Percentiles rank a stretch among this genome's conserved stretches.
phyloP scores from a whole-genome alignment of 2,797 vertebrate genomes.

The Psittacula derbiana region DNA sequence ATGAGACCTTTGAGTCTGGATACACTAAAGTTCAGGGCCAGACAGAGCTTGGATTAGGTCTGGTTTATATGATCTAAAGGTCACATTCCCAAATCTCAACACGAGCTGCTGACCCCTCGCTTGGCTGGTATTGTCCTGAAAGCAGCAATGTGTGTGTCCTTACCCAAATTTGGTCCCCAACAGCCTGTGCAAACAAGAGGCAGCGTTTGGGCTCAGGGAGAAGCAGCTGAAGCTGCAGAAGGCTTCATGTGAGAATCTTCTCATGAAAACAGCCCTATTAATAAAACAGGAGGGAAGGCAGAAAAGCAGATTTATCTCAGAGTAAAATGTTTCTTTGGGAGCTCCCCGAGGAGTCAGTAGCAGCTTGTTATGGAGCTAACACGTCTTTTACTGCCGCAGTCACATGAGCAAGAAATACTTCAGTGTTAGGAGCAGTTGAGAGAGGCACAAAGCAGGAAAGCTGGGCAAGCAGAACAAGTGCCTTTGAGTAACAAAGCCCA shows the following conservation, averaged over 20 bases:
- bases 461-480: constrained; percentile 15
- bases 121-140: background rate
- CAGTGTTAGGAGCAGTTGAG: background rate
- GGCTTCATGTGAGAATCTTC: background rate
- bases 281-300: constrained; percentile 51
- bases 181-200: background rate
- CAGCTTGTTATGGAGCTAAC: constrained; percentile 29
- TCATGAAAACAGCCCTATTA: constrained; percentile 22
- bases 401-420: constrained; percentile 8
- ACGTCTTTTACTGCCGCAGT: constrained; percentile 10
- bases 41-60: background rate
- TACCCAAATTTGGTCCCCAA: background rate
- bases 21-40: background rate
- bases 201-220: background rate
- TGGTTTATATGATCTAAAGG: background rate
- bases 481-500: background rate
- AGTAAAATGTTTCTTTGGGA: constrained; percentile 34
- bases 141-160: rapidly evolving
- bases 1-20: background rate
- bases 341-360: constrained; percentile 9
- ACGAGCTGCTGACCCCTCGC: background rate
- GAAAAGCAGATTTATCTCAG: constrained; percentile 41
- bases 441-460: constrained; percentile 3
- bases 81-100: rapidly evolving
- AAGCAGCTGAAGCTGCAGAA: background rate